Conservation (phyloP, 1,140 invertebrate species). For the Drosophila melanogaster region Release_6_plus_ISO1_MT NT_033779.5:13650501-13651000, state of each 20-base stretch:
- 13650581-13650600: constrained; percentile 84
- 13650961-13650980: background rate
- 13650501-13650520: constrained; percentile 45
- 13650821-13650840: constrained; percentile 31
- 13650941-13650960: background rate
- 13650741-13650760: constrained; percentile 47
- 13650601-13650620: constrained; percentile 83
- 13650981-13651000: constrained; percentile 10
- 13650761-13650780: constrained; percentile 75
- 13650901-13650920: constrained; percentile 7
- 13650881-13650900: constrained; percentile 10
- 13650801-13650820: constrained; percentile 52
- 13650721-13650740: constrained; percentile 18
- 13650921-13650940: background rate
- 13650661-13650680: constrained; percentile 81
- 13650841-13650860: constrained; percentile 40
- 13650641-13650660: constrained; percentile 42
- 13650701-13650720: constrained; percentile 55
- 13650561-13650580: constrained; percentile 66
- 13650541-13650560: constrained; percentile 76
- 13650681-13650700: constrained; percentile 81
- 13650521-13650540: constrained; percentile 9
- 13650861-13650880: constrained; percentile 40
- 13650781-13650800: constrained; percentile 67
- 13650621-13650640: constrained; percentile 39